Base-by-base conservation (phyloP, 1,140 invertebrate genomes). In the Bombus confusus region DNA sequence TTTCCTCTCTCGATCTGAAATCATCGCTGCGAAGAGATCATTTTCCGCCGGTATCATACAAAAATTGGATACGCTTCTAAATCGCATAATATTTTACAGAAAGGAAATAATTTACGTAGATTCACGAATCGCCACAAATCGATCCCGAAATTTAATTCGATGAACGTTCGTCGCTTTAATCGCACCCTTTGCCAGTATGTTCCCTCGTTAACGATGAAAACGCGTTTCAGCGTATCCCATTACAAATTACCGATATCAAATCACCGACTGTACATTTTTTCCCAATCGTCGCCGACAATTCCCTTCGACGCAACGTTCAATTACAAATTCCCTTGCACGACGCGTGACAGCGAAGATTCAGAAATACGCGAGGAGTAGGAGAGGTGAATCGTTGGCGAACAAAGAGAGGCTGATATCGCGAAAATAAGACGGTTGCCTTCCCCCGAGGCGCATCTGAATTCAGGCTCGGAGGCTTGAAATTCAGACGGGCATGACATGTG, bases 401-500 rank as follows among this genome's bases (percentile, higher is more conserved):
- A 71, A 69, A 69, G 37, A 28, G 37, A 71, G 28, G 25, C 5
- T n/a, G 28, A 39, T 39, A n/a, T n/a, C 28, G 28, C 13, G 41
- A 37, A 80, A 71, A 80, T 80, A 80, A 80, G 43, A 72, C 41
- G 34, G 66, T 80, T 52, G 41, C 34, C 34, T 72, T 80, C 52
- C 34, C 22, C 28, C 9, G 43, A 28, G 43, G 12, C 78, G 78
- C 78, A 39, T 71, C 28, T 72, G 78, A 71, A 80, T 80, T 52
- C 78, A 41, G 43, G 31, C 41, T 52, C 25, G 41, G 34, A 69
- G 64, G 64, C 43, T 47, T 28, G 78, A 80, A 80, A 80, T 52
- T 80, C 78, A 80, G 43, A 47, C 66, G 34, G 66, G 79, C 43
- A 39, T 72, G 66, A 66, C 79, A 72, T 80, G 66, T 80, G 66